Percentiles rank a stretch among this genome's conserved stretches.
Evolutionary conservation across 30 jellyfish, hydroid and myxozoan species (phyloP).

Genomic region (Hydra vulgaris): DNA sequence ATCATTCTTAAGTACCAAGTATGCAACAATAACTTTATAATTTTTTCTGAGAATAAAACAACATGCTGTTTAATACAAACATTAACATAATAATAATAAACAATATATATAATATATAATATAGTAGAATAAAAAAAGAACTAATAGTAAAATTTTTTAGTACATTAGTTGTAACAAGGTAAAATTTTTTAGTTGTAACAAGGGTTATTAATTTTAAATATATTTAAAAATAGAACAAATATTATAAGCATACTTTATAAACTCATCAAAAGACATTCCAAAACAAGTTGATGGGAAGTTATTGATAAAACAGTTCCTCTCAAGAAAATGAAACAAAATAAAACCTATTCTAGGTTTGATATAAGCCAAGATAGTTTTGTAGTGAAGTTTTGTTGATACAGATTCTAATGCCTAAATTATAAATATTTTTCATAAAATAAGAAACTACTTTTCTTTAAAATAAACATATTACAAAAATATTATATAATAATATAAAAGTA

Average conservation of each 20-base stretch:
- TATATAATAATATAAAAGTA: too few species aligned
- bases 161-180: too few species aligned
- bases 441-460: too few species aligned
- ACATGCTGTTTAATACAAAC: too few species aligned
- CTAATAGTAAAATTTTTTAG: too few species aligned
- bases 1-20: neutral
- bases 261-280: neutral
- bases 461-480: too few species aligned
- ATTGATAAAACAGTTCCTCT: neutral
- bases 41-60: neutral
- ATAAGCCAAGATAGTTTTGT: neutral
- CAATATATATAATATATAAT: too few species aligned
- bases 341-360: slow-evolving; percentile 3
- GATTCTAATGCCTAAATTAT: neutral
- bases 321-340: neutral
- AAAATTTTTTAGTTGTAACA: too few species aligned
- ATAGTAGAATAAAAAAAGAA: too few species aligned
- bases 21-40: neutral
- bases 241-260: neutral
- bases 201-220: neutral
- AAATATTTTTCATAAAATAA: too few species aligned
- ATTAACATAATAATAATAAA: too few species aligned
- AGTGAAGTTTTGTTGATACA: neutral
- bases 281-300: neutral
- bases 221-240: neutral